phyloP scores from a whole-genome alignment of 2,797 vertebrate species.

The Halcyon badia region DNA sequence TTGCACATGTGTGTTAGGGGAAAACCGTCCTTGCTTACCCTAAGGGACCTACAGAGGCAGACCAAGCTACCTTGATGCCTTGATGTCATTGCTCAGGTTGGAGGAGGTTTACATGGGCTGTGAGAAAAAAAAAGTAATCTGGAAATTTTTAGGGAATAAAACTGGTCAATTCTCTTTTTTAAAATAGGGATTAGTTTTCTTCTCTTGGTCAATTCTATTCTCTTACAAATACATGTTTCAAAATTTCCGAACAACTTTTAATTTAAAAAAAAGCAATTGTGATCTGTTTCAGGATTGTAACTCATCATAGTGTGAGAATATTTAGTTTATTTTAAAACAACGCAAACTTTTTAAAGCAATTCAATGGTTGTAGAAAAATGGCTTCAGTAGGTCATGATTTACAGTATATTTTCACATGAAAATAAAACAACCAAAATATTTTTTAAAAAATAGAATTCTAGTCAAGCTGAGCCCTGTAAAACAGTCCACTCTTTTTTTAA shows the following conservation, averaged over 20 bases:
- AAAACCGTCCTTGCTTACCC: not conserved
- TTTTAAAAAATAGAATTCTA: not conserved
- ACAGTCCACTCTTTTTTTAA: not conserved
- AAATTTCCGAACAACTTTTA: not conserved
- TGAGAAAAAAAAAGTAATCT: not conserved
- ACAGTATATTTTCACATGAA: not conserved
- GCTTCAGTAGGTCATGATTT: not conserved
- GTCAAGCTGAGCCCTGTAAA: not conserved
- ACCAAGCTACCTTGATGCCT: not conserved
- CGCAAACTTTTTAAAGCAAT: not conserved
- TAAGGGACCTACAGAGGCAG: not conserved
- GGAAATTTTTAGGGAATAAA: not conserved
- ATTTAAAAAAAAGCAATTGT: not conserved
- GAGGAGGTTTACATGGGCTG: not conserved
- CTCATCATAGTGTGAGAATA: not conserved
- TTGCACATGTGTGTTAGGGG: not conserved
- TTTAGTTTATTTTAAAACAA: not conserved
- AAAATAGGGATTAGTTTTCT: not conserved
- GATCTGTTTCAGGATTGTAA: not conserved
- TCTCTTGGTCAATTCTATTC: not conserved
- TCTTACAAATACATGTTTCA: not conserved
- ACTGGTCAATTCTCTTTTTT: not conserved
- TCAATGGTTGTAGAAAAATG: not conserved
- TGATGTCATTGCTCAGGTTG: not conserved
- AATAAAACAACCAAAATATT: not conserved